Evolutionary conservation across 1,140 invertebrate genomes (phyloP), one percentile per base, ranked within the genome.

Genomic region (Parasteatoda tepidariorum): DNA sequence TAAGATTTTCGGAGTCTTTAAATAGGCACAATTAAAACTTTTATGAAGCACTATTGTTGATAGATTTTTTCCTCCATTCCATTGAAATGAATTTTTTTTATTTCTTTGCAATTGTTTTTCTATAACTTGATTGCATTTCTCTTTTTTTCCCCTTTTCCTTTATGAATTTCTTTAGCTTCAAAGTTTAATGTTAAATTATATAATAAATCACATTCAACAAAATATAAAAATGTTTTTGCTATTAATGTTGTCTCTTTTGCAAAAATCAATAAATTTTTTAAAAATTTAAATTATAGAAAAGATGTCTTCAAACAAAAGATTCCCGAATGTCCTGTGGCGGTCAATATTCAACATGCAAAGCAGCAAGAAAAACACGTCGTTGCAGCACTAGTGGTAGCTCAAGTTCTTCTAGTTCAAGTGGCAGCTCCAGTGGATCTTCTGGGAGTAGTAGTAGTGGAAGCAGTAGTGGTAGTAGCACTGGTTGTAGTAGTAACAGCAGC

Each of bases 221-320:
- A 5, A 55, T n/a, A 4, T 28, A 30, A 18, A 55, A 15, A 28
- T 26, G 24, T 55, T 55, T 71, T 11, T 71, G n/a, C 5, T 55
- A 2, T n/a, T 2, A 15, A 18, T 68, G 2, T 48, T 2, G 18
- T 59, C 26, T 73, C 13, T 57, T 28, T 15, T 11, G 33, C 33
- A 22, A 34, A 57, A 9, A 34, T 18, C 4, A 24, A 30, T 54
- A 67, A 67, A 33, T 67, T 24, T 34, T 34, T 18, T 33, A n/a
- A n/a, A n/a, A n/a, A n/a, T n/a, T n/a, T n/a, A n/a, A n/a, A 33
- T 67, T 67, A 6, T 64, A 79, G 75, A 79, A 79, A 13, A 18
- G 78, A 28, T 81, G 78, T 30, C 78, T 81, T 1, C 64, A 81
- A 54, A 81, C 78, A 3, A 81, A 81, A 61, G 78, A 81, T 31